phyloP scores from a whole-genome alignment of 2,797 vertebrate genomes.

The Myotis daubentonii region DNA sequence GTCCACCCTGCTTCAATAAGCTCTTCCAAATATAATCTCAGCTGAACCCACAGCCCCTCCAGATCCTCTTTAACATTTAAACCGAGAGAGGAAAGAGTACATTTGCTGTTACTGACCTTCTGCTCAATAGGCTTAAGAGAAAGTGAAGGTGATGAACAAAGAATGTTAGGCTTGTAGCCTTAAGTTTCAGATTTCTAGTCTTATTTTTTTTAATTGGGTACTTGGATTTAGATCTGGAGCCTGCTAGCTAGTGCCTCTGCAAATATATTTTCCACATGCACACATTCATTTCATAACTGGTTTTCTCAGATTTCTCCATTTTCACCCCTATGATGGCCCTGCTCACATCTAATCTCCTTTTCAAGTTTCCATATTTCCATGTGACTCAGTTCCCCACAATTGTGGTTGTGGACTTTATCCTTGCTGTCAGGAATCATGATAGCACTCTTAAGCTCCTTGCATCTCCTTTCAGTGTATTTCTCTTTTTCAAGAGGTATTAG shows the following conservation, averaged over 20 bases:
- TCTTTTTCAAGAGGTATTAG: slow-evolving; percentile 31
- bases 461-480: neutral
- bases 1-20: slow-evolving; percentile 89
- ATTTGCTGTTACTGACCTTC: neutral
- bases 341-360: neutral
- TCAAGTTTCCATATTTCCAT: neutral
- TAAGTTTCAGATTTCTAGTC: neutral
- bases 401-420: neutral
- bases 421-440: neutral
- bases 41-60: neutral
- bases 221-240: neutral
- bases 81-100: neutral
- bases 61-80: neutral
- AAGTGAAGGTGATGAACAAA: neutral
- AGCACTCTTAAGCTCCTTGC: neutral
- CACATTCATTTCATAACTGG: neutral
- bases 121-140: neutral
- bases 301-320: neutral
- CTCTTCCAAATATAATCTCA: slow-evolving; percentile 86
- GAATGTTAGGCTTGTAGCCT: neutral
- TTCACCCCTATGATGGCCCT: neutral
- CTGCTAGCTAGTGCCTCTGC: neutral
- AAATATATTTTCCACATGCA: neutral
- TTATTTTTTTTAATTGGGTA: neutral
- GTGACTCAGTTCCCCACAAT: neutral